phyloP scores from a whole-genome alignment of 2,888 invertebrate species.

The Frankliniella fusca region DNA sequence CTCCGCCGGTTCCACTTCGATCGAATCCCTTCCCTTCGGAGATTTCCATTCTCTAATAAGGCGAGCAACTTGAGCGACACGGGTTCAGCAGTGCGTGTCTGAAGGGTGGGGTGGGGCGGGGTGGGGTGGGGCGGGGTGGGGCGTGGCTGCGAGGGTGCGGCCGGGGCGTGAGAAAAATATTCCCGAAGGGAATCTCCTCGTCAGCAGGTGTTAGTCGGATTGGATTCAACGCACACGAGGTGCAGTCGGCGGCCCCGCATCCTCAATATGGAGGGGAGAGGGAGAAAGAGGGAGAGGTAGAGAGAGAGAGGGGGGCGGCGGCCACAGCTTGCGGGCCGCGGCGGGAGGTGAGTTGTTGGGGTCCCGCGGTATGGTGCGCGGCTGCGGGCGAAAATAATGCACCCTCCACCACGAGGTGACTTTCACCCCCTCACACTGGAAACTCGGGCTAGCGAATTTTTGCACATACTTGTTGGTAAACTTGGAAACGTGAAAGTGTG shows the following conservation, averaged over 20 bases:
- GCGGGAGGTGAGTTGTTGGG: too few species aligned
- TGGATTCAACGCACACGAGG: neutral
- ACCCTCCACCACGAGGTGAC: too few species aligned
- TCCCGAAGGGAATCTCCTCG: neutral
- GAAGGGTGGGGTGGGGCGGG: neutral
- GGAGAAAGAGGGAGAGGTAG: neutral
- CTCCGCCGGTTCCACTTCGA: neutral
- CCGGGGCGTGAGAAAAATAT: neutral
- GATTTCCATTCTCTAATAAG: constrained; percentile 26
- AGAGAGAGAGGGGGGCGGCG: neutral
- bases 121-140: neutral
- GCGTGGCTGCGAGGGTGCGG: neutral
- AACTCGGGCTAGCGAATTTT: too few species aligned
- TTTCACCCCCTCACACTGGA: too few species aligned
- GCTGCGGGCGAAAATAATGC: too few species aligned
- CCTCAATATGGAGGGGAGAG: neutral
- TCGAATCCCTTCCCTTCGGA: neutral
- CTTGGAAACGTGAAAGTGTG: too few species aligned
- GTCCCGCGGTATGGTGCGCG: too few species aligned
- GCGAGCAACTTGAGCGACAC: neutral
- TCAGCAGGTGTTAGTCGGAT: constrained; percentile 7
- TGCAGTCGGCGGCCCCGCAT: neutral
- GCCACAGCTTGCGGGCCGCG: neutral
- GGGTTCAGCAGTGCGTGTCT: too few species aligned
- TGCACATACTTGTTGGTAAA: too few species aligned